Evolutionary conservation across 2,888 invertebrate genomes (phyloP), one percentile per base, ranked within the genome.

Genomic region (Gymnocheta viridis): DNA sequence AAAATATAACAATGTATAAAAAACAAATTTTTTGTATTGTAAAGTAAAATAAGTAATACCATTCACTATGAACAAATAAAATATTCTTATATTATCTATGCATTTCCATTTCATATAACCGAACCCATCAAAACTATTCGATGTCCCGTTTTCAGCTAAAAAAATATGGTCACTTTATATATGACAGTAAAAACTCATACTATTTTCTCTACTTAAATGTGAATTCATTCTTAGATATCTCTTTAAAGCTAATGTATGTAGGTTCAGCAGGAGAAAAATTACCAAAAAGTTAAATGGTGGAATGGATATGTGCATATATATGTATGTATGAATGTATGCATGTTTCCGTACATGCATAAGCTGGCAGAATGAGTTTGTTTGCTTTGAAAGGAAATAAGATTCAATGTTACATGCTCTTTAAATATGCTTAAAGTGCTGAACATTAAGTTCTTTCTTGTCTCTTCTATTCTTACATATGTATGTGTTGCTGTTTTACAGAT

Each of bases 381-480:
- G 56, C 10, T 44, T 67, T 67, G 29, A 35, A 64, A 77, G 72
- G 51, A 67, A 72, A 77, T 72, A 82, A 82, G 82, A 77, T 67
- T 82, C 77, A 77, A 82, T 70, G 77, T 82, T 77, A 82, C 77
- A 82, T 72, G 64, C 60, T 60, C 66, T 58, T 60, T 29, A 72
- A 82, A 66, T 77, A 72, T 72, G 77, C 72, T 76, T 76, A 67
- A 81, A 74, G 60, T 73, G 51, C 54, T 74, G 22, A 67, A 81
- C 74, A 81, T 74, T 72, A 67, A 74, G 60, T 64, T 41, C 35
- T 78, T 10, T 27, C 22, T 58, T 41, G 24, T 67, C 4, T n/a
- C 44, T 44, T 12, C 27, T 66, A 41, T 41, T 72, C 32, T 56
- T n/a, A n/a, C n/a, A n/a, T n/a, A n/a, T n/a, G n/a, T n/a, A n/a